Conservation (phyloP, 2,113 vertebrate genomes). For the Oplegnathus fasciatus region DNA sequence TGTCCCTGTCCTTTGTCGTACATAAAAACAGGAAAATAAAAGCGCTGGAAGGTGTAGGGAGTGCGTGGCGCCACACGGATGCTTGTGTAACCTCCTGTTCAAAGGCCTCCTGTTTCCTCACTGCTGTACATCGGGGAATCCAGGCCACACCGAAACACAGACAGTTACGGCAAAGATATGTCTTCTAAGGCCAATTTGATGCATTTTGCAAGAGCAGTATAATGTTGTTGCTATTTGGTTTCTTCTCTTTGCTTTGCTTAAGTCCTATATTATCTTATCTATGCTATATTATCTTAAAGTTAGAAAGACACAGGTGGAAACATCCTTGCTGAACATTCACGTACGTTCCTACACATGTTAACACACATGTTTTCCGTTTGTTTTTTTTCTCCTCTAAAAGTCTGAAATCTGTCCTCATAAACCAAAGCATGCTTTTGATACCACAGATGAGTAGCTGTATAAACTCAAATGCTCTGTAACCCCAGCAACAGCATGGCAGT, state of each 20-base stretch:
- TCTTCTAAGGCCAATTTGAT: background rate
- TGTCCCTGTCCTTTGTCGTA: slow-evolving; percentile 72
- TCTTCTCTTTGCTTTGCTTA: background rate
- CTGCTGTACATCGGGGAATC: slow-evolving; percentile 47
- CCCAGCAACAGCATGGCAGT: background rate
- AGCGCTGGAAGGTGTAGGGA: slow-evolving; percentile 75
- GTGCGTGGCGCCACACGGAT: slow-evolving; percentile 62
- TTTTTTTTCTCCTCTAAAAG: too few species aligned
- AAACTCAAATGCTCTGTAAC: background rate
- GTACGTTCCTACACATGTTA: too few species aligned
- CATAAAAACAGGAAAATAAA: slow-evolving; percentile 85
- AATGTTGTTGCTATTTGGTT: background rate
- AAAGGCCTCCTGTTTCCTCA: slow-evolving; percentile 71
- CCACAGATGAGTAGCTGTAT: background rate
- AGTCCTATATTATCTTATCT: too few species aligned
- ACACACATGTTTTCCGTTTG: too few species aligned
- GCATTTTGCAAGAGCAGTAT: background rate
- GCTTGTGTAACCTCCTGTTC: slow-evolving; percentile 79
- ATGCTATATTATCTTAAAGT: background rate
- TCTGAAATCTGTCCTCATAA: too few species aligned
- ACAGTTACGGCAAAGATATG: background rate
- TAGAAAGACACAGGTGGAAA: background rate
- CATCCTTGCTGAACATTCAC: background rate
- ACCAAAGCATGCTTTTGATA: background rate
- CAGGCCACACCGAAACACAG: slow-evolving; percentile 30